Base-by-base conservation (phyloP, 64 coral and sea anemone genomes). In the Stichodactyla mertensii region DNA sequence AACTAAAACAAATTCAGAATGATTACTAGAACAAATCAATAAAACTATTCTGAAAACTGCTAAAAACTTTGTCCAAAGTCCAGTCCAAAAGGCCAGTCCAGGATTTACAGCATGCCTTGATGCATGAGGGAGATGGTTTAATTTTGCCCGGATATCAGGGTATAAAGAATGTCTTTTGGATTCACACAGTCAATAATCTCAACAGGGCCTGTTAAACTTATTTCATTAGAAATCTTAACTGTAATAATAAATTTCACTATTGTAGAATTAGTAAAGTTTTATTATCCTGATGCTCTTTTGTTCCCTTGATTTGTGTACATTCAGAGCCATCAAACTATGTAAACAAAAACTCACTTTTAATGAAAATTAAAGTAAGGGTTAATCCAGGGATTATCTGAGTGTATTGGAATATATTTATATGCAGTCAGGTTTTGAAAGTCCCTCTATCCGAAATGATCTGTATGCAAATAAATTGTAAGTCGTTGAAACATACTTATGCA, bases 311-410 rank as follows among this genome's bases (percentile, higher is more conserved):
- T 74, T 74, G 69, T 74, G 69, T 74, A 74, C 69, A 13, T 74
- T 74, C 24, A 74, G 26, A 13, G 27, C 8, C 24, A 11, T 74
- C 69, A 74, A 13, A 28, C 23, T 36, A 31, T 12, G 69, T 31
- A n/a, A 74, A 74, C 69, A 74, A 31, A 27, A 74, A 23, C 69
- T 23, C 69, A 36, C 6, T 74, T 74, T 74, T 74, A 74, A 74
- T 74, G 69, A 74, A 74, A 74, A n/a, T 23, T 74, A 74, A 31
- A 74, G 69, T 23, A 31, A 11, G 69, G 23, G 69, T 74, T 74
- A 74, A 74, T 19, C 69, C 69, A 74, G 69, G 69, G 69, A 74
- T 74, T 74, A 74, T 31, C 69, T 27, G 36, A 74, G 16, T 31
- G 6, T 74, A 12, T 19, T 31, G 69, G 24, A 27, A 13, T 66